These are phyloP conservation scores for Chelonoidis abingdonii DNA, from an alignment of 2,113 vertebrate species.

Conservation along the genomic window DNA sequence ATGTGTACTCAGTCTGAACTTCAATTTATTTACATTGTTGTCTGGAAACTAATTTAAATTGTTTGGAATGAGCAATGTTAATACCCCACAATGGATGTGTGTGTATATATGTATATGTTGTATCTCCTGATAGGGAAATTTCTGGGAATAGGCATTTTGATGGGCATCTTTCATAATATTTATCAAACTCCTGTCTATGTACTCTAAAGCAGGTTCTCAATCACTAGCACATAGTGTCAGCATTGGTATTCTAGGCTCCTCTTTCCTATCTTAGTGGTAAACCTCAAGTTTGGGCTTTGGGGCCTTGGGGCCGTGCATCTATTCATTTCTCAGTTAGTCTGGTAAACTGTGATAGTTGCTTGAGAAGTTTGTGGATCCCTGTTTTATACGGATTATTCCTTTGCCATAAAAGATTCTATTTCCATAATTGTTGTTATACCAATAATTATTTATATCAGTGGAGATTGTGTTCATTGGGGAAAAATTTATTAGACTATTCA, in stretches of 20 bases:
- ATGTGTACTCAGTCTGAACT: neutral
- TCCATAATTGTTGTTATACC: neutral
- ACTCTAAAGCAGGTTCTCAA: neutral
- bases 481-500: slow-evolving; percentile 9
- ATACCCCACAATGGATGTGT: neutral
- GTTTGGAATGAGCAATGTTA: neutral
- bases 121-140: fast-evolving
- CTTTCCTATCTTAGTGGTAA: neutral
- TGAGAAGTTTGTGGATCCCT: neutral
- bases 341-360: neutral
- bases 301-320: neutral
- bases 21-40: neutral
- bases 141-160: neutral
- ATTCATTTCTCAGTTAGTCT: neutral
- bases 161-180: neutral
- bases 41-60: neutral
- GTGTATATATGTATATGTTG: neutral
- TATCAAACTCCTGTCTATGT: neutral
- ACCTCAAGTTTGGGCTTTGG: neutral
- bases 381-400: neutral
- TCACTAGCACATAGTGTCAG: neutral
- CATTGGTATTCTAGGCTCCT: neutral
- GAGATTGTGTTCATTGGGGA: neutral
- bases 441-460: neutral
- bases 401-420: slow-evolving; percentile 1